Conservation (phyloP, 1,140 invertebrate species). For the Achatina immaculata region DNA sequence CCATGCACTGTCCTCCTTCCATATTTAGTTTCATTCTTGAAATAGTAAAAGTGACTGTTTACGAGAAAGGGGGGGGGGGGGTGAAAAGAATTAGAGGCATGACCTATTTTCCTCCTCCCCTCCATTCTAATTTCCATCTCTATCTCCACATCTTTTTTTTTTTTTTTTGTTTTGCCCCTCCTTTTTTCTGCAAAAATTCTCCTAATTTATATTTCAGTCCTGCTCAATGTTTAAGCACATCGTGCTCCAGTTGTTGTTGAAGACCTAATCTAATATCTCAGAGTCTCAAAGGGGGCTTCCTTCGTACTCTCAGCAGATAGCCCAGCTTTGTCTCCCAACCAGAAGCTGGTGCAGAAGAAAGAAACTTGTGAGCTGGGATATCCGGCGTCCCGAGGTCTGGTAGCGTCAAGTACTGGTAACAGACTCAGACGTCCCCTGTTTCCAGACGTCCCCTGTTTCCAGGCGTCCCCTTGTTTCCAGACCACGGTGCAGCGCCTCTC, state of each 20-base stretch:
- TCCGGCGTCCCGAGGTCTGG: neutral
- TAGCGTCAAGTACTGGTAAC: neutral
- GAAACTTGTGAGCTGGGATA: neutral
- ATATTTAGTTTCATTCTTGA: too few relatives aligned
- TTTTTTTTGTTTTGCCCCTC: neutral
- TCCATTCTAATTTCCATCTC: neutral
- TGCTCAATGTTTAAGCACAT: neutral
- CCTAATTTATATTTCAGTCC: neutral
- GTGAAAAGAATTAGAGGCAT: neutral
- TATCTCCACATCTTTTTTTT: neutral
- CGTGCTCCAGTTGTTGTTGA: slow-evolving; percentile 14
- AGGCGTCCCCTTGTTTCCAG: neutral
- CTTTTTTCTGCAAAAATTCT: neutral
- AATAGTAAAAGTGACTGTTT: too few relatives aligned
- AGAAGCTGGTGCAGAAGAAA: slow-evolving; percentile 25
- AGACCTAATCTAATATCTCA: slow-evolving; percentile 34
- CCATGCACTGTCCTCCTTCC: neutral
- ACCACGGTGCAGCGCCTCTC: neutral
- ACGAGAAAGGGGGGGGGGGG: neutral
- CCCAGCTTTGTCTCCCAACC: slow-evolving; percentile 21
- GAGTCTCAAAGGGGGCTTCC: slow-evolving; percentile 12
- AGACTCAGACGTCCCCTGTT: neutral
- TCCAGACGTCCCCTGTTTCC: neutral
- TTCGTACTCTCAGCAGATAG: slow-evolving; percentile 14
- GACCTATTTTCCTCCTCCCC: neutral